Base-by-base conservation (phyloP, 2,113 vertebrate species). In the Mormoops blainvillei region DNA sequence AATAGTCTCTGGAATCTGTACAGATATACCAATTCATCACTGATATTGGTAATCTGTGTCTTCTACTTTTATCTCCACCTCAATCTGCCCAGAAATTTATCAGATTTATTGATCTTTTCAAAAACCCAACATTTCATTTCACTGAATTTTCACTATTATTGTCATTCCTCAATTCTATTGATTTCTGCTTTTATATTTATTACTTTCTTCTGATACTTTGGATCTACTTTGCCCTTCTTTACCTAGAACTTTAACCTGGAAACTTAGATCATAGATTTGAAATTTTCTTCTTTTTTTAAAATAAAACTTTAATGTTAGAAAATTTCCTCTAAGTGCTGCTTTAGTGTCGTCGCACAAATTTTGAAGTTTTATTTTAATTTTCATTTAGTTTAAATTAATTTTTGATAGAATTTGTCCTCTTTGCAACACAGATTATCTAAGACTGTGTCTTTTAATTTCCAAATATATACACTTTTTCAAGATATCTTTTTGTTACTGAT, bases 151-250 rank as follows among this genome's bases (percentile, higher is more conserved):
- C 8, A 67, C 52, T 54, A 54, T 70, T 65, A 63, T 48, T 65
- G 14, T 68, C 38, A 6, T 81, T 28, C 50, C 38, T 94, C 33
- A 71, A 33, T 86, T 89, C 73, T 56, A 74, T 33, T 83, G 10
- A 88, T 94, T 83, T 87, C 26, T 93, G 68, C 38, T 83, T 86
- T 78, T 82, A 31, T 92, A 48, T n/a, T 76, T 77, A 89, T 61
- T 50, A 74, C 41, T 82, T 87, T 77, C 48, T 92, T 87, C 45
- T 58, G 9, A 52, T 38, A 76, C 19, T 81, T 68, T 91, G 33
- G 18, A 63, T 63, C 85, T 95, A 71, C 78, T 80, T 89, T 71
- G 41, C 5, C 48, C 28, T 92, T 94, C 33, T 77, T 87, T 77
- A 5, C 50, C 18, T 58, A 78, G 26, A 26, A 83, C 48, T 92